A percentile compares a stretch with the other conserved stretches of the same genome.
Conservation (phyloP, 2,113 vertebrate species). For the Myotis lucifugus region DNA sequence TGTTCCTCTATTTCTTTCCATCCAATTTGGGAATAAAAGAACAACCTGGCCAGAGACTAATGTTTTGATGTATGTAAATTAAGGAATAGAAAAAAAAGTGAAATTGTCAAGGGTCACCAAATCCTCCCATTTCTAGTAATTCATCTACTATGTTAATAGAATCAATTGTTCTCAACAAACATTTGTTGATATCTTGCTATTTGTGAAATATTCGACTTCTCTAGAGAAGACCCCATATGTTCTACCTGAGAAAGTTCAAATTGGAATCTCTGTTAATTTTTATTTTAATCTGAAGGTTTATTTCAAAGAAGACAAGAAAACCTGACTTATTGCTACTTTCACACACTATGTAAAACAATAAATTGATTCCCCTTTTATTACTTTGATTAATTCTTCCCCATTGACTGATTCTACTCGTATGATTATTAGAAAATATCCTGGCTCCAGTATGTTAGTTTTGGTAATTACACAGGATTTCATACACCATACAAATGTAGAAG, state of each 20-base stretch:
- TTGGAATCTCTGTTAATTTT: neutral
- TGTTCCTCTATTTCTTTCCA: neutral
- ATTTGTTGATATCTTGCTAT: neutral
- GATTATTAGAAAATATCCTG: neutral
- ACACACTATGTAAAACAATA: neutral
- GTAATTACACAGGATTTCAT: neutral
- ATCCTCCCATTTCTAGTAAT: neutral
- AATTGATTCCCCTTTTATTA: neutral
- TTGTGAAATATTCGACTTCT: neutral
- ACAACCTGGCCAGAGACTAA: neutral
- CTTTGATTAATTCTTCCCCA: neutral
- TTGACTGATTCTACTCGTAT: neutral
- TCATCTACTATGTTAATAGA: neutral
- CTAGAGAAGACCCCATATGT: neutral
- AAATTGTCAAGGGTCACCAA: neutral
- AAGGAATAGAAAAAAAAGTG: neutral
- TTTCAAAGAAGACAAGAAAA: neutral
- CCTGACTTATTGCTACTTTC: constrained; percentile 13
- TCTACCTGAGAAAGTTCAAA: neutral
- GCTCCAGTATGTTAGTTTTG: neutral
- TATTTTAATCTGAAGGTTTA: constrained; percentile 31
- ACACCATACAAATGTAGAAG: neutral
- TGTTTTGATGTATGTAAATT: neutral
- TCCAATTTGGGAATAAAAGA: neutral
- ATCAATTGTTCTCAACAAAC: neutral